Base-by-base conservation (phyloP, 2,888 invertebrate species). In the Cancer borealis region DNA sequence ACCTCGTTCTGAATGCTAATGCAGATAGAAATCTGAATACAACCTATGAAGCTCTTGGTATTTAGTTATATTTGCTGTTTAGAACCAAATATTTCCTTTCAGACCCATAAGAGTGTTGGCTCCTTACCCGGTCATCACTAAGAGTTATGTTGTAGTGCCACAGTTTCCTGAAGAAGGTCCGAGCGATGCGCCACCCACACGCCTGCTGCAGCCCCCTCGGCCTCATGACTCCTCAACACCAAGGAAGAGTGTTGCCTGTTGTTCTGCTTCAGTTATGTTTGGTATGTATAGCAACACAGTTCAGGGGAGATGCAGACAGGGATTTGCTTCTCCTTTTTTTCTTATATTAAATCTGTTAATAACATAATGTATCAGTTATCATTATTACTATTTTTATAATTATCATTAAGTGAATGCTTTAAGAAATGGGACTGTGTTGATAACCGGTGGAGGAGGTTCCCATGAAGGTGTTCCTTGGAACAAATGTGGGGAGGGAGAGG, bases 101-200 rank as follows among this genome's bases (percentile, higher is more conserved):
- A 26, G 26, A 73, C 3, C 8, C 3, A n/a, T 46, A 39, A 92
- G 14, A 45, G n/a, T 3, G n/a, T n/a, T 45, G 12, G 5, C 26
- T 10, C n/a, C 92, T 60, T 60, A 92, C 92, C 92, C 92, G 79
- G 54, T 92, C 88, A 8, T 88, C n/a, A 6, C n/a, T 26, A 5
- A 30, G 45, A 17, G 60, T 88, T 12, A 92, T 88, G 8, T 30
- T 21, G n/a, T 88, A 60, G 0, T 45, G 45, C 88, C 88, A 49
- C 87, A 92, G 14, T n/a, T 54, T 60, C 39, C 5, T 88, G 49
- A 39, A 12, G 39, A 92, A 88, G 92, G n/a, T 88, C n/a, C 88
- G 92, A 60, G 88, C 92, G 21, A 92, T 88, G 88, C 88, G 60
- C 88, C 92, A 92, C 14, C 92, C 92, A 88, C 92, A 92, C 26